Evolutionary conservation across 2,888 invertebrate genomes (phyloP), one percentile per base, ranked within the genome.

Genomic region (Philaethria dido): DNA sequence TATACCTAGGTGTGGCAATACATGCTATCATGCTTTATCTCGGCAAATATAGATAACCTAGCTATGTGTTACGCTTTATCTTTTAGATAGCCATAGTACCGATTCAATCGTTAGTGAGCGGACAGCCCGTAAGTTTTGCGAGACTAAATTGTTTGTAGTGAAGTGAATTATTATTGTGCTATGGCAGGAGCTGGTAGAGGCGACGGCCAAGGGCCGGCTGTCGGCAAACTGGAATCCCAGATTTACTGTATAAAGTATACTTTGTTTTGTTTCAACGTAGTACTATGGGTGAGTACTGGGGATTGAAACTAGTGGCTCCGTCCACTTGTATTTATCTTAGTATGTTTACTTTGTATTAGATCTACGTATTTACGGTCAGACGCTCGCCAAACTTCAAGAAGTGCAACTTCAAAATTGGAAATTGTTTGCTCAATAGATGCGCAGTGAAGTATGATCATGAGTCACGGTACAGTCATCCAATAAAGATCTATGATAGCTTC

Each of bases 241-340:
- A 97, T 97, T 78, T 95, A 95, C 72, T 95, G 96, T 80, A 94
- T 97, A 72, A 97, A 97, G 87, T 97, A 96, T 86, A 95, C 96
- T 55, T 89, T 97, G 72, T 95, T 97, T 78, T 97, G 96, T 80
- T 95, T 96, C 86, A 97, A 97, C 83, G 94, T 96, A 62, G 93
- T 97, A 62, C 88, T 96, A 78, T 96, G 96, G 96, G 97, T 96
- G 84, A 94, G 96, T 94, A 57, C 66, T 57, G 55, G n/a, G 47
- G 64, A 65, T 61, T 64, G 69, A 25, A 48, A n/a, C 14, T 59
- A 61, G 66, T 50, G 18, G 50, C 57, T 64, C 60, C 47, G 36
- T 62, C 50, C 57, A 62, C n/a, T 64, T 66, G 60, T 20, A 69
- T 66, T 69, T 60, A 65, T 62, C 57, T 62, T 59, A 48, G 48